A percentile compares a stretch with the other conserved stretches of the same genome.
These are phyloP conservation scores for Agrenia bidenticulata DNA, from an alignment of 2,888 invertebrate genomes.

Conservation along the genomic window DNA sequence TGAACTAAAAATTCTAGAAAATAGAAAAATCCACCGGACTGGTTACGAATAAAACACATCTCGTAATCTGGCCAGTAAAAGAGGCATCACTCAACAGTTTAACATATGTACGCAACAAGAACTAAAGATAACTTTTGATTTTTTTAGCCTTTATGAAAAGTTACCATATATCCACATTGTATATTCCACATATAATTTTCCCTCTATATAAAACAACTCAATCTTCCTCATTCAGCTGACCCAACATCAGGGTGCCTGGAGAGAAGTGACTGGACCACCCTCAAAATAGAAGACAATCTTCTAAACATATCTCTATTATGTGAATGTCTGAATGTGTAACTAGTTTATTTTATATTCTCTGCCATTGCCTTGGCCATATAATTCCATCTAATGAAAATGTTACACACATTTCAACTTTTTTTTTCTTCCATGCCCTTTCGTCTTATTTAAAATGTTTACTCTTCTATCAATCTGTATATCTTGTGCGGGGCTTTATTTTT, in stretches of 20 bases:
- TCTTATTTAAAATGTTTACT: no score
- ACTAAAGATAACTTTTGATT: no score
- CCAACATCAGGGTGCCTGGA: constrained; percentile 51
- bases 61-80: no score
- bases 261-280: constrained; percentile 53
- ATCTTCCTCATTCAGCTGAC: constrained; percentile 35
- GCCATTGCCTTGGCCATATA: constrained; percentile 5
- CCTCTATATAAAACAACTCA: constrained; percentile 9
- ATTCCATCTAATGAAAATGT: constrained; percentile 40
- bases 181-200: background rate
- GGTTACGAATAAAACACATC: no score
- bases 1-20: no score
- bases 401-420: constrained; percentile 21
- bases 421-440: no score
- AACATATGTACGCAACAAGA: no score
- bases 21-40: no score
- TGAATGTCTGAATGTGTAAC: background rate
- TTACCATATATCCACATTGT: no score
- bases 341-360: background rate
- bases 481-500: background rate
- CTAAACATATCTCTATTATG: constrained; percentile 10
- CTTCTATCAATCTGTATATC: no score
- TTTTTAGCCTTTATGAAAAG: no score
- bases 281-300: constrained; percentile 43
- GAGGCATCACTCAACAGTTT: no score